Conservation (phyloP, 2,797 vertebrate species). For the Intellagama lesueurii region DNA sequence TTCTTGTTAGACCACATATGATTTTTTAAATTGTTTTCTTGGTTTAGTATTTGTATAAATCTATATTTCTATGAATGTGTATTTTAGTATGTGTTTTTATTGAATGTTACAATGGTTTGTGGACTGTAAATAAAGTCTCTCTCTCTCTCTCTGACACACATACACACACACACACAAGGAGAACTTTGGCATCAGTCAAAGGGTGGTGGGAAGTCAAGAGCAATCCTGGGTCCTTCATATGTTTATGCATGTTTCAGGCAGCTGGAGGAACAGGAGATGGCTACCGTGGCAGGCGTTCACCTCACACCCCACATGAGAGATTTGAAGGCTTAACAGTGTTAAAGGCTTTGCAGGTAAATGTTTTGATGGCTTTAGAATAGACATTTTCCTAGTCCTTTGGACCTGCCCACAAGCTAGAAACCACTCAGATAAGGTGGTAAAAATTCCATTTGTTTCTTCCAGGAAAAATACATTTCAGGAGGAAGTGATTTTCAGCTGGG, state of each 20-base stretch:
- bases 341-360: conserved; percentile 86
- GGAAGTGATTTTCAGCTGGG: not conserved
- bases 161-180: no score
- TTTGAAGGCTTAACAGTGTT: conserved; percentile 93
- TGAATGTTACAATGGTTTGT: no score
- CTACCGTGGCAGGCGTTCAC: conserved; percentile 88
- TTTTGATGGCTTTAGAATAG: not conserved
- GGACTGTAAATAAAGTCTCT: no score
- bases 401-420: not conserved
- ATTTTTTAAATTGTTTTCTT: no score
- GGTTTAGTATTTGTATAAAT: no score
- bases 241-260: conserved; percentile 76
- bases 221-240: not conserved
- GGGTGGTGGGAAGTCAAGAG: not conserved
- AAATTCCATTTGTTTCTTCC: not conserved
- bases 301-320: conserved; percentile 93
- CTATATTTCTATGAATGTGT: no score
- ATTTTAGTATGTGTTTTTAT: no score
- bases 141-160: no score
- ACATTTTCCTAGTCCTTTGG: not conserved
- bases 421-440: not conserved
- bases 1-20: no score
- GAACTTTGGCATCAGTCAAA: no score
- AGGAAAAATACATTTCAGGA: not conserved
- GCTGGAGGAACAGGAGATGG: conserved; percentile 87